Conservation (phyloP, 2,888 invertebrate genomes). For the Chirona hameri region DNA sequence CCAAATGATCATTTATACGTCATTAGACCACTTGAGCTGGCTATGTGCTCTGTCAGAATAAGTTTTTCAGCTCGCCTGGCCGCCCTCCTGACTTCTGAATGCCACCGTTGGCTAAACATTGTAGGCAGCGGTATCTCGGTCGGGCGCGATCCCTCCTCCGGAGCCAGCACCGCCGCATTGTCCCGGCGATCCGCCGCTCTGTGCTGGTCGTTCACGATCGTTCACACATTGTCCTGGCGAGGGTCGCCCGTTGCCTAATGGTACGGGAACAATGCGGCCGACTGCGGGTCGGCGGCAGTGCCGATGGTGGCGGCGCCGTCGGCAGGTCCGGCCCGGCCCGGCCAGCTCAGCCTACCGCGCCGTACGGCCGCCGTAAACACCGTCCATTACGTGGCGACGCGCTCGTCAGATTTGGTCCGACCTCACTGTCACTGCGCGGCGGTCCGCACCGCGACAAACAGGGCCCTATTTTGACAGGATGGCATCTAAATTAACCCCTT, state of each 20-base stretch:
- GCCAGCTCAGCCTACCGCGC: not conserved
- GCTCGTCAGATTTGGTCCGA: not conserved
- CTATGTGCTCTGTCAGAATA: too few species aligned
- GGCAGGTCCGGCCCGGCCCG: too few species aligned
- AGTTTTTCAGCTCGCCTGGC: too few species aligned
- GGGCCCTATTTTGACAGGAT: conserved; percentile 6
- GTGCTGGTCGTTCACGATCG: not conserved
- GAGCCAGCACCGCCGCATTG: not conserved
- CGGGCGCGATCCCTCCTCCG: too few species aligned
- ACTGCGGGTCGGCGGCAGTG: not conserved
- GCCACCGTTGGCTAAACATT: not conserved
- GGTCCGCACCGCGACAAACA: conserved; percentile 8
- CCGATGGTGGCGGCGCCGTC: not conserved
- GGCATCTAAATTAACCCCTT: conserved; percentile 12
- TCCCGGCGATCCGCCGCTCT: not conserved
- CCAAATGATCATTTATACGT: too few species aligned
- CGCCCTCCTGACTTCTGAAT: too few species aligned
- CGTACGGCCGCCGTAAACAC: not conserved
- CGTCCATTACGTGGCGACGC: not conserved
- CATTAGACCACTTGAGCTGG: too few species aligned
- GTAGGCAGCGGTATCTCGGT: not conserved
- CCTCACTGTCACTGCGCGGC: not conserved
- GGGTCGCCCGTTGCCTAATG: not conserved
- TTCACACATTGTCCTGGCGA: not conserved
- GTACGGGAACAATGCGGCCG: conserved; percentile 8